Percentiles rank a stretch among this genome's conserved stretches.
Conservation (phyloP, 2,888 invertebrate species). For the Pycnomerus fuliginosus region DNA sequence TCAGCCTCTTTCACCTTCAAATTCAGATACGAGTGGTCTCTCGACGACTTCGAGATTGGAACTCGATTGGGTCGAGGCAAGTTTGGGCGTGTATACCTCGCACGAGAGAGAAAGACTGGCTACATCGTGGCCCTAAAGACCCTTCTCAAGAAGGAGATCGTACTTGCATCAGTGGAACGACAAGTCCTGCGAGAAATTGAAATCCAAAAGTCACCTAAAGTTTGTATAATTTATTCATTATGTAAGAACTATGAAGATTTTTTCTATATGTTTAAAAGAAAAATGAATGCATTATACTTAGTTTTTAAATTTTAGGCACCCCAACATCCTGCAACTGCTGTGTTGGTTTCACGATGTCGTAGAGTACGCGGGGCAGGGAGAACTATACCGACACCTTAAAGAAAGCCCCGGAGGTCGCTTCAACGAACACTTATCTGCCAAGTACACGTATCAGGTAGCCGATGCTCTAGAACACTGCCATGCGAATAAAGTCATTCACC, state of each 20-base stretch:
- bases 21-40: conserved; percentile 71
- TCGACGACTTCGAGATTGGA: conserved; percentile 85
- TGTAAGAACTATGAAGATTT: too few relatives aligned
- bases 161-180: conserved; percentile 72
- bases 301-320: conserved; percentile 83
- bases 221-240: too few relatives aligned
- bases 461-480: conserved; percentile 89
- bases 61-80: conserved; percentile 87
- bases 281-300: too few relatives aligned
- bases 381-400: conserved; percentile 78
- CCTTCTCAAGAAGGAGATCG: conserved; percentile 79
- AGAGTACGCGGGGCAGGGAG: conserved; percentile 85
- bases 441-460: conserved; percentile 86
- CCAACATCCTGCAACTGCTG: conserved; percentile 78
- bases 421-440: conserved; percentile 65
- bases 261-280: too few relatives aligned
- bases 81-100: conserved; percentile 90
- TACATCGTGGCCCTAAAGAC: conserved; percentile 78
- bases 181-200: conserved; percentile 90
- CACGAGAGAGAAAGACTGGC: conserved; percentile 76
- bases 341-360: conserved; percentile 92
- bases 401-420: conserved; percentile 65
- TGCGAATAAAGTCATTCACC: conserved; percentile 81
- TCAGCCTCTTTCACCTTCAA: too few relatives aligned
- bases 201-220: conserved; percentile 87